phyloP scores from a whole-genome alignment of 2,797 vertebrate species.

The Perodicticus potto region DNA sequence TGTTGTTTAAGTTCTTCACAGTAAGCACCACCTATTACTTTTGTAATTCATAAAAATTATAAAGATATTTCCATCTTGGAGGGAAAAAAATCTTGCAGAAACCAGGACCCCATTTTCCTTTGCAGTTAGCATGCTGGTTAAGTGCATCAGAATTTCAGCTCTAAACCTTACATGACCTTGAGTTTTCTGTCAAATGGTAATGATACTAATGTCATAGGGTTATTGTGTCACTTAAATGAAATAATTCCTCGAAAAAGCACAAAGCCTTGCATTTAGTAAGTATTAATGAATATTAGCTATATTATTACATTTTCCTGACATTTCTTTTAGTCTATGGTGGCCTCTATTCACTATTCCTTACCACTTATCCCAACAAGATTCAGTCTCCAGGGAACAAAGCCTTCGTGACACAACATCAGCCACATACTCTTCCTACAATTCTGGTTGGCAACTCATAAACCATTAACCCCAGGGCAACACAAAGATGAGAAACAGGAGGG shows the following conservation, averaged over 20 bases:
- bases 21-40: neutral
- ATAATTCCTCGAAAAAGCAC: slow-evolving; percentile 40
- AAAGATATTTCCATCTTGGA: slow-evolving; percentile 21
- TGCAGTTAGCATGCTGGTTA: neutral
- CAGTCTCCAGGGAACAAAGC: neutral
- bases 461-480: neutral
- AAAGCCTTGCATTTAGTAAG: slow-evolving; percentile 2
- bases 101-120: neutral
- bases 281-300: neutral
- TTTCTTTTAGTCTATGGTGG: neutral
- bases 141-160: neutral
- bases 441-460: neutral
- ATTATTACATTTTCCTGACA: neutral
- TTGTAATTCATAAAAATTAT: slow-evolving; percentile 33
- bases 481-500: neutral
- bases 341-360: neutral
- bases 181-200: slow-evolving; percentile 9
- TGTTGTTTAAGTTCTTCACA: slow-evolving; percentile 20
- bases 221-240: neutral
- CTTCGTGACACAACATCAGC: neutral
- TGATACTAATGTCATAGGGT: neutral
- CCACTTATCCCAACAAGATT: neutral
- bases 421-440: neutral
- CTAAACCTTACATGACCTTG: neutral
- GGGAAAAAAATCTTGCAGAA: neutral